A percentile compares a stretch with the other conserved stretches of the same genome.
Evolutionary conservation across 2,888 invertebrate genomes (phyloP).

Genomic region (Hyposoter didymator): DNA sequence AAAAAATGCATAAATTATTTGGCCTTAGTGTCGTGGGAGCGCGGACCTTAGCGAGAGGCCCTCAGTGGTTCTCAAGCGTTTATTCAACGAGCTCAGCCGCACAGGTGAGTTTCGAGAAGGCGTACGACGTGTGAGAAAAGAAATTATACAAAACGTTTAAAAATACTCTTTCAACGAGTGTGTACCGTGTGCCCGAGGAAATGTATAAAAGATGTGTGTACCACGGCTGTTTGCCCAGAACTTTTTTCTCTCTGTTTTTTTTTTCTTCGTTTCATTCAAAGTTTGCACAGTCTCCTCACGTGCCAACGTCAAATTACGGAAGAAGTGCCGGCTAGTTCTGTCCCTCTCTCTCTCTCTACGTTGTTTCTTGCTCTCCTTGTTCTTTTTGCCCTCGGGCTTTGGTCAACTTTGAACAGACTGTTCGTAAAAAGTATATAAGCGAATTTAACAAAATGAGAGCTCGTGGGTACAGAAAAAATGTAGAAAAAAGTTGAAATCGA

Average conservation of each 20-base stretch:
- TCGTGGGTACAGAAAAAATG: constrained; percentile 39
- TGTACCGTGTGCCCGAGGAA: constrained; percentile 51
- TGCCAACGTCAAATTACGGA: constrained; percentile 79
- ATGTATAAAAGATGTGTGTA: constrained; percentile 44
- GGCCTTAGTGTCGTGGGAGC: not conserved
- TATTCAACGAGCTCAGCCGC: not conserved
- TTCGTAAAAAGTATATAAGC: constrained; percentile 44
- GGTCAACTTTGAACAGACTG: constrained; percentile 67
- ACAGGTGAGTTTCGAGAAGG: constrained; percentile 35
- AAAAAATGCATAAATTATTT: not conserved
- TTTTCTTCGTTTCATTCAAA: constrained; percentile 42
- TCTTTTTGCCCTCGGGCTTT: constrained; percentile 17
- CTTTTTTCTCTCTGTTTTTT: constrained; percentile 32
- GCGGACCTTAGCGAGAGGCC: constrained; percentile 28
- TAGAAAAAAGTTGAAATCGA: constrained; percentile 56
- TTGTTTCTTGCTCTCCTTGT: not conserved
- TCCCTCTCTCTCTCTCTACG: constrained; percentile 56
- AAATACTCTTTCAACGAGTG: constrained; percentile 45
- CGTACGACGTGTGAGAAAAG: constrained; percentile 42
- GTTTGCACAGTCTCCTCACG: constrained; percentile 81
- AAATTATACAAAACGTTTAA: constrained; percentile 35
- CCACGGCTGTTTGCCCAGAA: constrained; percentile 69
- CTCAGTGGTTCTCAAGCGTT: constrained; percentile 28
- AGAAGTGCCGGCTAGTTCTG: constrained; percentile 63
- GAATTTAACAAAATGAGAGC: constrained; percentile 43